Percentiles rank a stretch among this genome's conserved stretches.
phyloP scores from a whole-genome alignment of 2,888 invertebrate genomes.

The Congeria kusceri region DNA sequence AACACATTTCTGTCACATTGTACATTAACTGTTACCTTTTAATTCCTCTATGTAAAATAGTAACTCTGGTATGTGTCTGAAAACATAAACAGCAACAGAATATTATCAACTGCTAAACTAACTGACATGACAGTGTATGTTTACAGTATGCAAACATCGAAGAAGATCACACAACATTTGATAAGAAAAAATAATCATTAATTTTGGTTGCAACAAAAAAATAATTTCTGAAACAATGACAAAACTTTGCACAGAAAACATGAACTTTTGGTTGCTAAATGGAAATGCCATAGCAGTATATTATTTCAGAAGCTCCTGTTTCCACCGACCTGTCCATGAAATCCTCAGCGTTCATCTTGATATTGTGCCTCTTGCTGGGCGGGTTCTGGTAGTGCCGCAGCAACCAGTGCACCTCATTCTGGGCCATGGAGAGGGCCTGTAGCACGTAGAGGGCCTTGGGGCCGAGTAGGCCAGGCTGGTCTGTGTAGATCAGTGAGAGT shows the following conservation, averaged over 20 bases:
- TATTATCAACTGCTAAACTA: not conserved
- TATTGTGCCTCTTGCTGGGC: slow-evolving; percentile 87
- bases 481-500: slow-evolving; percentile 96
- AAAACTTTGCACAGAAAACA: not conserved
- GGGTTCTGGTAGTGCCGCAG: slow-evolving; percentile 98
- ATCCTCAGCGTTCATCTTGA: slow-evolving; percentile 83
- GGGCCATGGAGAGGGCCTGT: slow-evolving; percentile 96
- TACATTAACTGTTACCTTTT: slow-evolving; percentile 89
- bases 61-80: slow-evolving; percentile 96
- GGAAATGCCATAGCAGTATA: no score
- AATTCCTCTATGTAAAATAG: slow-evolving; percentile 99
- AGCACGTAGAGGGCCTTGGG: slow-evolving; percentile 98
- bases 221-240: no score
- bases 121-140: no score
- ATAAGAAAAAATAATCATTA: no score
- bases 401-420: slow-evolving; percentile 98
- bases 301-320: no score
- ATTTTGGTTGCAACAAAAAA: no score
- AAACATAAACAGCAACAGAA: slow-evolving; percentile 50
- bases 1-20: no score
- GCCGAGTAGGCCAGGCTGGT: slow-evolving; percentile 98
- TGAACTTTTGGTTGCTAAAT: no score
- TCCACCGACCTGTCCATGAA: slow-evolving; percentile 90
- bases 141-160: no score
- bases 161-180: no score